Evolutionary conservation across 2,888 invertebrate species (phyloP), one percentile per base, ranked within the genome.

Genomic region (Agrochola lota): DNA sequence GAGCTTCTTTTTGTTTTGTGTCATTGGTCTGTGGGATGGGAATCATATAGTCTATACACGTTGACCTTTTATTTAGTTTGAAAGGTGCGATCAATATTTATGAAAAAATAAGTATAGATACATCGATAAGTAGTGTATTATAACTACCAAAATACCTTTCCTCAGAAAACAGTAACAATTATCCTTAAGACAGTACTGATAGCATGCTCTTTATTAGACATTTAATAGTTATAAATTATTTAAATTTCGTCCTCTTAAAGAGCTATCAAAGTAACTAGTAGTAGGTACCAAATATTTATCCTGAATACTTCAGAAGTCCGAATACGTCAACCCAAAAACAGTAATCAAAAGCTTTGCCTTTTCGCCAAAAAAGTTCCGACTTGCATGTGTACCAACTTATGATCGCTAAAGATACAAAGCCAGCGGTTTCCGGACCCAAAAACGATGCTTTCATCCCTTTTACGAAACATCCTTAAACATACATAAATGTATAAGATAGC

Each of bases 371-470:
- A 72, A 67, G 15, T 73, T 81, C 70, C 57, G 43, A 64, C 40
- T 72, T 67, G 71, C 59, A 78, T 78, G 67, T 71, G 71, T 70
- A 62, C 52, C 72, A 62, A 80, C 84, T 77, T 84, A 81, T 88
- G 77, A 85, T 81, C 81, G 80, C 72, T 80, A 81, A 77, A 76
- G 76, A 83, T 77, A 81, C 75, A 78, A 85, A 83, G 80, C 75
- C 73, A 83, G 77, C 75, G 81, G 88, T 83, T 86, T 88, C 85
- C 86, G 85, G 78, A 81, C 86, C 85, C 86, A 15, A 81, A 83
- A 88, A 80, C 74, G 85, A 81, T 70, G 68, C 77, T 57, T 71
- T 71, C 73, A 80, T 78, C 86, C 86, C 74, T 88, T 87, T 86
- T 66, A 78, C 69, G 68, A 81, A 81, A 86, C 76, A 85, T 77